Conservation (phyloP, 2,113 vertebrate species). For the Gallinago undulata region DNA sequence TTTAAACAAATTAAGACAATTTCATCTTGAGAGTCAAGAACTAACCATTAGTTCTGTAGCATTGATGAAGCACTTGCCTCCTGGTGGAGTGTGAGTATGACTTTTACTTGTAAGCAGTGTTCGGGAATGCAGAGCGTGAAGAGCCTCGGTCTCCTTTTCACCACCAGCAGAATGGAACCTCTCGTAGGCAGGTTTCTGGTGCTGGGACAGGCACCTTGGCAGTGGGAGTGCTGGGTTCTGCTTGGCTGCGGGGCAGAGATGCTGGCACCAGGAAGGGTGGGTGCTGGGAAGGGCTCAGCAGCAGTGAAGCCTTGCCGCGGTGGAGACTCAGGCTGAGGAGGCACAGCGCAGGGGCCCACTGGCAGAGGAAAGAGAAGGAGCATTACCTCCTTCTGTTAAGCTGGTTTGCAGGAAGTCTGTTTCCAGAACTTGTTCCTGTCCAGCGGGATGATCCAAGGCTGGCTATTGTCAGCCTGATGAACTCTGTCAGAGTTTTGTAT, state of each 20-base stretch:
- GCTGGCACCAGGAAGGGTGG: fast-evolving
- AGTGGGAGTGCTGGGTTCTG: fast-evolving
- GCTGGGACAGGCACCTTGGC: neutral
- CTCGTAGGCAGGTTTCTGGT: neutral
- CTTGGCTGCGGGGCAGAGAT: neutral
- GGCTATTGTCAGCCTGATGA: neutral
- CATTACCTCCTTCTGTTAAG: neutral
- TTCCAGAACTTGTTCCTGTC: neutral
- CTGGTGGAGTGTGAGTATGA: neutral
- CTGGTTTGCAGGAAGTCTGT: neutral
- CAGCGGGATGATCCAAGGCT: neutral
- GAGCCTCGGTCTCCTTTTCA: neutral
- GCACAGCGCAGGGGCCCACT: fast-evolving
- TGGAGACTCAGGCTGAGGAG: fast-evolving
- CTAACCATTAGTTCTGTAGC: neutral
- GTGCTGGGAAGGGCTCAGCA: neutral
- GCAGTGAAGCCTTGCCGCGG: fast-evolving
- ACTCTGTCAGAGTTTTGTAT: neutral
- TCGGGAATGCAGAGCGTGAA: neutral
- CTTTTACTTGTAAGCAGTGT: neutral
- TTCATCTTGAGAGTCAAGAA: neutral
- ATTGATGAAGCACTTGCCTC: neutral
- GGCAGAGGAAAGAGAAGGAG: neutral
- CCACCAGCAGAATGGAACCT: neutral
- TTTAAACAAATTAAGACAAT: neutral